These are phyloP conservation scores for Acheta domesticus DNA, from an alignment of 2,888 invertebrate species.

Conservation along the genomic window DNA sequence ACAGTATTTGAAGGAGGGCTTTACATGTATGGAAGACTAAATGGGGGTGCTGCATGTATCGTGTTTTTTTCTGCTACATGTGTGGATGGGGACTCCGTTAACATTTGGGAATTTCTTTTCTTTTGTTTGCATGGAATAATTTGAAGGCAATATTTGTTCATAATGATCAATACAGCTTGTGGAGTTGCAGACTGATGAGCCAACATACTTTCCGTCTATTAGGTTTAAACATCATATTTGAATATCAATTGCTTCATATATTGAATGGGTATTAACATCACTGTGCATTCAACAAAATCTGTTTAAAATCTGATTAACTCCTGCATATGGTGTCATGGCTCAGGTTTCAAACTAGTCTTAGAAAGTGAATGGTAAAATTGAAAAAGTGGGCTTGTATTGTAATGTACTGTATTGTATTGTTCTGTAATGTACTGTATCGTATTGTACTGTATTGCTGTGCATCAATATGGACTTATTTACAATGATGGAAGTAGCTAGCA, in stretches of 20 bases:
- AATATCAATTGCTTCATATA: constrained; percentile 19
- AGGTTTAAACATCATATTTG: too few species aligned
- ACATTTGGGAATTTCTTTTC: too few species aligned
- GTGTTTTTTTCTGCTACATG: too few species aligned
- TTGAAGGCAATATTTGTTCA: too few species aligned
- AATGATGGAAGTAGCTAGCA: constrained; percentile 32
- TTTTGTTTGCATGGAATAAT: too few species aligned
- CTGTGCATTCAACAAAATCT: neutral
- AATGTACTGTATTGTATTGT: neutral
- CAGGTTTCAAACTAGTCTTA: neutral
- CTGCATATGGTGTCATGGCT: neutral
- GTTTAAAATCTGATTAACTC: neutral
- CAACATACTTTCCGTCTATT: too few species aligned
- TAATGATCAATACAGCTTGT: too few species aligned
- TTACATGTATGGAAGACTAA: too few species aligned
- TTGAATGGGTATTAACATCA: neutral
- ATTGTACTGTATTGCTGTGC: constrained; percentile 9
- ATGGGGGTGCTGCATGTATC: too few species aligned
- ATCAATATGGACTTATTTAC: constrained; percentile 7
- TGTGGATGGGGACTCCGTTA: too few species aligned
- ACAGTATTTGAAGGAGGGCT: too few species aligned
- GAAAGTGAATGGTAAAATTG: neutral
- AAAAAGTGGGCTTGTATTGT: constrained; percentile 18
- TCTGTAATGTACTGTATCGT: constrained; percentile 6
- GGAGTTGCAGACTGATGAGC: too few species aligned